Conservation (phyloP, 2,113 vertebrate species). For the Felis catus region DNA sequence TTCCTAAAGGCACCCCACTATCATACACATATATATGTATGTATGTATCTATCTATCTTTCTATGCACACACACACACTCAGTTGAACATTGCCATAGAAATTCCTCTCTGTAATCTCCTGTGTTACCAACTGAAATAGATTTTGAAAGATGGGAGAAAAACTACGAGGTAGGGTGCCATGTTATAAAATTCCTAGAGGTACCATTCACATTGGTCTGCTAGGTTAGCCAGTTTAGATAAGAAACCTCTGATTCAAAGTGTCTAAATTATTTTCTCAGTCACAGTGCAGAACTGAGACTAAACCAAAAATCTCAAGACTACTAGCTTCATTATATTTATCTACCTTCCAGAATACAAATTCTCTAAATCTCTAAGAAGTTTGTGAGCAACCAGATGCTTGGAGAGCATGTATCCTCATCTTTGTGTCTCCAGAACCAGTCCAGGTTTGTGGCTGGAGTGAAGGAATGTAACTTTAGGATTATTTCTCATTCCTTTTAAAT, state of each 20-base stretch:
- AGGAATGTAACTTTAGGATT: background rate
- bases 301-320: background rate
- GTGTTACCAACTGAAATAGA: background rate
- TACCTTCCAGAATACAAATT: background rate
- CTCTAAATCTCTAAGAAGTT: background rate
- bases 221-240: background rate
- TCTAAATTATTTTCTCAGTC: background rate
- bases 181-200: background rate
- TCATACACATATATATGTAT: background rate
- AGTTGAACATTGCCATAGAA: background rate
- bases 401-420: background rate
- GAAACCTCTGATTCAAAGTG: background rate
- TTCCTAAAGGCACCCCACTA: background rate
- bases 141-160: background rate
- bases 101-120: background rate
- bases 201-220: background rate
- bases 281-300: background rate
- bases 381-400: background rate
- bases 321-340: background rate
- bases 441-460: background rate
- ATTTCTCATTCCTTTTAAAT: background rate
- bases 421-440: background rate
- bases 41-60: rapidly evolving
- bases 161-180: background rate
- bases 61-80: background rate